phyloP scores from a whole-genome alignment of 2,797 vertebrate species.

The Sebastes vulpes region DNA sequence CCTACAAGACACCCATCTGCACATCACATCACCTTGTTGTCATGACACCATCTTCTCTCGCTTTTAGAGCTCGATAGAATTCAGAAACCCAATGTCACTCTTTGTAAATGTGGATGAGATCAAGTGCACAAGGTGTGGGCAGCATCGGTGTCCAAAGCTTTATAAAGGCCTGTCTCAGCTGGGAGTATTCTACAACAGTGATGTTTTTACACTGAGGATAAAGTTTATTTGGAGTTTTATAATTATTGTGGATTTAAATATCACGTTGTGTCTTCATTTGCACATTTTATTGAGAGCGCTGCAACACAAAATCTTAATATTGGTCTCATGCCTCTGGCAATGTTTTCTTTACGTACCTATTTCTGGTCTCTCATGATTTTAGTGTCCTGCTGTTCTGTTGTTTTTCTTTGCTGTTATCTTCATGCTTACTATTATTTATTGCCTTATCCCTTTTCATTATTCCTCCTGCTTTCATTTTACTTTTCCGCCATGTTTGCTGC shows the following conservation, averaged over 20 bases:
- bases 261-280: conserved; percentile 9
- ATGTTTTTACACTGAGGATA: background rate
- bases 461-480: conserved; percentile 18
- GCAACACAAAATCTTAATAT: conserved; percentile 15
- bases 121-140: background rate
- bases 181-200: background rate
- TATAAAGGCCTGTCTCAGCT: background rate
- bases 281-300: conserved; percentile 26
- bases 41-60: conserved; percentile 10
- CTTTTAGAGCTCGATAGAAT: conserved; percentile 6
- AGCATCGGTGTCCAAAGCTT: background rate
- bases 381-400: conserved; percentile 29
- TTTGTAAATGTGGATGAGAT: background rate
- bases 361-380: conserved; percentile 15
- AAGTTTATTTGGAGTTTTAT: background rate
- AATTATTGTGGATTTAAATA: conserved; percentile 10
- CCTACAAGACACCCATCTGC: conserved; percentile 1
- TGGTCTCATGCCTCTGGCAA: conserved; percentile 1
- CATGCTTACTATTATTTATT: conserved; percentile 34
- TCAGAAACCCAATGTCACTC: conserved; percentile 8
- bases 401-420: conserved; percentile 8
- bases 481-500: conserved; percentile 11
- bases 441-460: conserved; percentile 38
- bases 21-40: conserved; percentile 1
- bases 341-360: conserved; percentile 12